Conservation (phyloP, 2,797 vertebrate species). For the Peromyscus attwateri region DNA sequence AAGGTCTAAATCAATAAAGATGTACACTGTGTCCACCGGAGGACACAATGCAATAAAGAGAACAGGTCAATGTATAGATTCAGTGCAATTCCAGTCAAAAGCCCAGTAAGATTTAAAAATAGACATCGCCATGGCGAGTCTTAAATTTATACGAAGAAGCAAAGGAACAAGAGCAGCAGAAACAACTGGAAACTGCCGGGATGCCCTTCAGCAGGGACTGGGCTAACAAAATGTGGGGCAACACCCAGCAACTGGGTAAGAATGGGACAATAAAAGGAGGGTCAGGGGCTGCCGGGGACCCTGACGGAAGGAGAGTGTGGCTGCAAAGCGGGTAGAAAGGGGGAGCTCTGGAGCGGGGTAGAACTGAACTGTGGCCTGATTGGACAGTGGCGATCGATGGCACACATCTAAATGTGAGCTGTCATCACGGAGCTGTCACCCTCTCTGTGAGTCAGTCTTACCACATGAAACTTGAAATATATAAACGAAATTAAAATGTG, state of each 20-base stretch:
- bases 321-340: background rate
- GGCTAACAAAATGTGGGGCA: background rate
- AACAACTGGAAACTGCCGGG: background rate
- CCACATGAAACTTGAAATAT: background rate
- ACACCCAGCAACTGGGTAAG: background rate
- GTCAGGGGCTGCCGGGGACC: background rate
- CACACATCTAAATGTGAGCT: background rate
- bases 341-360: background rate
- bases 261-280: background rate
- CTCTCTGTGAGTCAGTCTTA: background rate
- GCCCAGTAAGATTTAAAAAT: background rate
- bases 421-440: background rate
- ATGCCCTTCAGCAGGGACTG: background rate
- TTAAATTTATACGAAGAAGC: background rate
- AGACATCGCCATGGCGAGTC: background rate
- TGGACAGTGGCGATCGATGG: background rate
- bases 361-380: background rate
- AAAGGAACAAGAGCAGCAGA: constrained; percentile 16
- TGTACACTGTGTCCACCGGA: background rate
- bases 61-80: background rate
- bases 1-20: background rate
- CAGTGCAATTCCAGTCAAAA: background rate
- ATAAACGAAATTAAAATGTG: background rate
- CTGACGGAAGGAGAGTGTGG: background rate
- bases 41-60: background rate